These are phyloP conservation scores for Alfaro cultratus DNA, from an alignment of 2,797 vertebrate species.

Conservation along the genomic window DNA sequence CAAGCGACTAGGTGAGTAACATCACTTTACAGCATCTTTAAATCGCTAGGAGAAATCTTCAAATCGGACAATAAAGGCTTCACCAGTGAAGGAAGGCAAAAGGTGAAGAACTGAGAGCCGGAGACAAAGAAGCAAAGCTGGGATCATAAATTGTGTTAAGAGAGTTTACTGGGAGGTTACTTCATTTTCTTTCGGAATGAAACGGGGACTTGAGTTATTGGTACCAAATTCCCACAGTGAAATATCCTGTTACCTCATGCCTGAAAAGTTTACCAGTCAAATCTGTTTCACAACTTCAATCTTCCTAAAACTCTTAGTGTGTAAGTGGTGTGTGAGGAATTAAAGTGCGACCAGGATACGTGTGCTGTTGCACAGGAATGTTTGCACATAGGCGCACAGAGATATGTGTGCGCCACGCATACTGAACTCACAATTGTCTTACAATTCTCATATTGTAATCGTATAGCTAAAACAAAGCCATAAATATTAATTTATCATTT, in stretches of 20 bases:
- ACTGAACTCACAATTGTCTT: neutral
- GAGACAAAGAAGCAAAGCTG: conserved; percentile 21
- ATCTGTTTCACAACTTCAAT: conserved; percentile 35
- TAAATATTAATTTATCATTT: neutral
- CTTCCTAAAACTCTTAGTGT: conserved; percentile 22
- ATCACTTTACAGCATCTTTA: neutral
- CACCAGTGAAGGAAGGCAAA: neutral
- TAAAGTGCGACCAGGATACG: neutral
- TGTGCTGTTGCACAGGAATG: neutral
- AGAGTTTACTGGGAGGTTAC: conserved; percentile 36
- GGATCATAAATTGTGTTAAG: conserved; percentile 42
- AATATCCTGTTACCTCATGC: conserved; percentile 56
- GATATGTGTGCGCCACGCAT: neutral
- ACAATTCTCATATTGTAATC: neutral
- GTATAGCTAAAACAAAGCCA: neutral
- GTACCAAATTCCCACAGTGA: conserved; percentile 40
- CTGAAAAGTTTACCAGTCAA: conserved; percentile 35
- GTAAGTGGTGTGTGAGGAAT: conserved; percentile 11
- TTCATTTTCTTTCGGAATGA: conserved; percentile 33
- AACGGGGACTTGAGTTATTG: conserved; percentile 29
- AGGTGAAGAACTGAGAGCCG: conserved; percentile 8
- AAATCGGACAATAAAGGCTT: neutral
- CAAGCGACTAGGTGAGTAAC: conserved; percentile 7
- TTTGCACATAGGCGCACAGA: conserved; percentile 10
- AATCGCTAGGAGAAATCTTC: neutral